These are phyloP conservation scores for Pseudomyrmex cubaensis DNA, from an alignment of 1,140 invertebrate species.

Conservation along the genomic window DNA sequence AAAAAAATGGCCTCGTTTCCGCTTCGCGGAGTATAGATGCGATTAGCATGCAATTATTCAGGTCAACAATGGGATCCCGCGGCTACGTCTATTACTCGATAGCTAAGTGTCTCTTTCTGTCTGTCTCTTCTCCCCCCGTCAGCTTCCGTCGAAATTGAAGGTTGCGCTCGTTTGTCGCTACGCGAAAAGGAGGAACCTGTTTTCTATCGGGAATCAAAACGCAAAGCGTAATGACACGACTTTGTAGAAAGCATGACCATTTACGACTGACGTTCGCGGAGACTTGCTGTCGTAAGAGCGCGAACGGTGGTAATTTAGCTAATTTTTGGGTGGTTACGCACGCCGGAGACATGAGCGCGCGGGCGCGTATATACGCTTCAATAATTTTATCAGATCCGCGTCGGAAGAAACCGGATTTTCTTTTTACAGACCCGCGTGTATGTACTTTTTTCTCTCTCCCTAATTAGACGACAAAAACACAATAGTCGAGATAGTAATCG, in stretches of 20 bases:
- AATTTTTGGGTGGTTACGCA: slow-evolving; percentile 17
- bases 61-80: slow-evolving; percentile 45
- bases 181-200: neutral
- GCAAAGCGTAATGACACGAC: slow-evolving; percentile 25
- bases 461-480: neutral
- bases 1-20: slow-evolving; percentile 61
- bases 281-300: neutral
- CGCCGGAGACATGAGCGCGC: neutral
- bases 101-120: neutral
- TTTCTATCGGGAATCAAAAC: slow-evolving; percentile 4
- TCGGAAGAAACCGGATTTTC: neutral
- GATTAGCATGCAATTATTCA: slow-evolving; percentile 63
- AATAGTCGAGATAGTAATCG: no score
- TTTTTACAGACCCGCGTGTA: neutral
- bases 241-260: neutral
- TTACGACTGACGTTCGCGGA: neutral
- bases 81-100: slow-evolving; percentile 1
- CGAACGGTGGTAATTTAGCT: neutral
- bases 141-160: slow-evolving; percentile 44
- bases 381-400: slow-evolving; percentile 5
- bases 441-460: no score
- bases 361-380: neutral
- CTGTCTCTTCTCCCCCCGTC: no score
- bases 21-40: slow-evolving; percentile 20
- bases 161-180: neutral